These are phyloP conservation scores for Pseudorhombus dupliciocellatus DNA, from an alignment of 2,113 vertebrate species.

Conservation along the genomic window DNA sequence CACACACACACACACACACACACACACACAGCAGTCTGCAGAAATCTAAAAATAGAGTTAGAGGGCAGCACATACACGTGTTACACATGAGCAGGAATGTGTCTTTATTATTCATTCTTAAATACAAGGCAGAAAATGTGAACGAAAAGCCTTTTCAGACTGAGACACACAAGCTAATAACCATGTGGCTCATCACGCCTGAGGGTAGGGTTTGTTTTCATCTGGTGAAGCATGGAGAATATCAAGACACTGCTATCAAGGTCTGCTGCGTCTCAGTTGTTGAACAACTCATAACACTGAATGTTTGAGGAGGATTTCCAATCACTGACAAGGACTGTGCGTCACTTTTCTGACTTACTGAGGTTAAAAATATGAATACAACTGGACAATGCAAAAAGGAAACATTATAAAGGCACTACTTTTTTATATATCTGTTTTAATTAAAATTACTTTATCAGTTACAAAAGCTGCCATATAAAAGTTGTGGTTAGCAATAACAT, in stretches of 20 bases:
- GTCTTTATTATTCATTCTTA: constrained; percentile 45
- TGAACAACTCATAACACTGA: constrained; percentile 4
- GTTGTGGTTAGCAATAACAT: too few relatives aligned
- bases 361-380: not conserved
- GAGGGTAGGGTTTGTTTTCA: constrained; percentile 39
- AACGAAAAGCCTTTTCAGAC: constrained; percentile 16
- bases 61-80: not conserved
- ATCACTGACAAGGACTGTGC: not conserved
- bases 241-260: constrained; percentile 22
- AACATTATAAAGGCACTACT: too few relatives aligned
- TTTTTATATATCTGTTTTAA: too few relatives aligned
- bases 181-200: constrained; percentile 17
- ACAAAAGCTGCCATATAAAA: too few relatives aligned
- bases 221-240: constrained; percentile 29
- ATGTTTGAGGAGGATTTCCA: not conserved
- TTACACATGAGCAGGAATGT: constrained; percentile 23
- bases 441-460: too few relatives aligned
- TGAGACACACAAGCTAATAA: constrained; percentile 28
- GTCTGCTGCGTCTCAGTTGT: not conserved
- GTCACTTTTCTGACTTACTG: not conserved
- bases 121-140: constrained; percentile 1
- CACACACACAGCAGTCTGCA: constrained; percentile 1
- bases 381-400: too few relatives aligned
- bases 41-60: constrained; percentile 41
- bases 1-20: not conserved